Percentiles rank a stretch among this genome's conserved stretches.
Conservation (phyloP, 2,888 invertebrate genomes). For the Drepanosiphum platanoidis region DNA sequence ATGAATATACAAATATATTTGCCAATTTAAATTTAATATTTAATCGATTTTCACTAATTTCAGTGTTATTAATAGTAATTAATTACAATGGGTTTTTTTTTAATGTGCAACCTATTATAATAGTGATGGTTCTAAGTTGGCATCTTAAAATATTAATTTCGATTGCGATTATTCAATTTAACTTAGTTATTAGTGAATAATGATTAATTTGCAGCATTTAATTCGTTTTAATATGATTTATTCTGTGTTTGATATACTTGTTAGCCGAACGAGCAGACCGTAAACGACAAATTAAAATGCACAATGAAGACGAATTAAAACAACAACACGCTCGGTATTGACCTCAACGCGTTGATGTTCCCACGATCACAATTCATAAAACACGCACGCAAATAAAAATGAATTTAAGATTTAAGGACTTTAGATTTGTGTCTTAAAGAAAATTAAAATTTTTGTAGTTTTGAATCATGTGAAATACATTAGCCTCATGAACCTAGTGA, state of each 20-base stretch:
- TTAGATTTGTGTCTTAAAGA: background rate
- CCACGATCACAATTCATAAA: conserved; percentile 25
- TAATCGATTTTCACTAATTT: background rate
- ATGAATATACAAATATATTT: too few relatives aligned
- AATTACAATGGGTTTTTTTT: background rate
- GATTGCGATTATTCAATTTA: background rate
- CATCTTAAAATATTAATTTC: background rate
- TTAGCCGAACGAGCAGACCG: background rate
- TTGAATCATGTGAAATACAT: background rate
- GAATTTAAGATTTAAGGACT: background rate
- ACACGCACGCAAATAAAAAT: background rate
- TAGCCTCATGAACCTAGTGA: background rate
- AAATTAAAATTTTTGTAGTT: background rate
- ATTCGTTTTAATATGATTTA: conserved; percentile 10
- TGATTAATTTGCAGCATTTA: background rate
- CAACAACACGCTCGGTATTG: conserved; percentile 7
- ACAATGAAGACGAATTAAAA: conserved; percentile 47
- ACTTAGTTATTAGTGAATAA: background rate
- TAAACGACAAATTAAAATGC: conserved; percentile 25
- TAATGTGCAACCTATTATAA: background rate
- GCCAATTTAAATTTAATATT: too few relatives aligned
- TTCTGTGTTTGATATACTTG: background rate
- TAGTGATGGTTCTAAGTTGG: background rate
- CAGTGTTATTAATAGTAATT: too few relatives aligned
- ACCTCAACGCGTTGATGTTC: conserved; percentile 21